phyloP scores from a whole-genome alignment of 2,797 vertebrate species.

The Alexandromys oeconomus region DNA sequence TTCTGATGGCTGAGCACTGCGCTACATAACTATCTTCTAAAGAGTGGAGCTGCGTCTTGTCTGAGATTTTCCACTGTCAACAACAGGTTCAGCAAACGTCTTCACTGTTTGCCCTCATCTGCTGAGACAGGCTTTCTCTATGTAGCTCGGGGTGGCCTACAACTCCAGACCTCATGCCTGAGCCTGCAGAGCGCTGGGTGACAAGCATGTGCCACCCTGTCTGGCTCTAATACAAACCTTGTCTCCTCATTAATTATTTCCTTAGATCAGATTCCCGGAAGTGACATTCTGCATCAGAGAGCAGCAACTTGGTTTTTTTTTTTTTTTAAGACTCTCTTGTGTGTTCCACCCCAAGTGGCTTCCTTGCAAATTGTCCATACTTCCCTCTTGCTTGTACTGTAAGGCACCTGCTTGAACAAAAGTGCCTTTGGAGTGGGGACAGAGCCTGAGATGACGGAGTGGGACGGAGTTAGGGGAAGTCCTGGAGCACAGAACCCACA shows the following conservation, averaged over 20 bases:
- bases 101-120: background rate
- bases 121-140: background rate
- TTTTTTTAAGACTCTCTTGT: background rate
- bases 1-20: background rate
- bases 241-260: background rate
- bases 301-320: background rate
- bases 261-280: background rate
- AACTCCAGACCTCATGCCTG: background rate
- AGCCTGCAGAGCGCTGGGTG: background rate
- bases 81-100: background rate
- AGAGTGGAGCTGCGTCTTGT: background rate
- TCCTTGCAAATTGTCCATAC: background rate
- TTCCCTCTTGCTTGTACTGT: background rate
- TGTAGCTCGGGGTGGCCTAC: too few species aligned
- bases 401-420: background rate
- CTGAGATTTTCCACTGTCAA: slow-evolving; percentile 6
- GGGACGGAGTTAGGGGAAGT: background rate
- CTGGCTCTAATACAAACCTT: background rate
- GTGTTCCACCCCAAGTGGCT: background rate
- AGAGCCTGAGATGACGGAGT: background rate
- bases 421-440: background rate
- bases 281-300: background rate
- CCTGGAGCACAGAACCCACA: rapidly evolving
- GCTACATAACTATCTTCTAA: background rate
- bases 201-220: background rate